These are phyloP conservation scores for Heliconius congener DNA, from an alignment of 1,140 invertebrate species.

Conservation along the genomic window DNA sequence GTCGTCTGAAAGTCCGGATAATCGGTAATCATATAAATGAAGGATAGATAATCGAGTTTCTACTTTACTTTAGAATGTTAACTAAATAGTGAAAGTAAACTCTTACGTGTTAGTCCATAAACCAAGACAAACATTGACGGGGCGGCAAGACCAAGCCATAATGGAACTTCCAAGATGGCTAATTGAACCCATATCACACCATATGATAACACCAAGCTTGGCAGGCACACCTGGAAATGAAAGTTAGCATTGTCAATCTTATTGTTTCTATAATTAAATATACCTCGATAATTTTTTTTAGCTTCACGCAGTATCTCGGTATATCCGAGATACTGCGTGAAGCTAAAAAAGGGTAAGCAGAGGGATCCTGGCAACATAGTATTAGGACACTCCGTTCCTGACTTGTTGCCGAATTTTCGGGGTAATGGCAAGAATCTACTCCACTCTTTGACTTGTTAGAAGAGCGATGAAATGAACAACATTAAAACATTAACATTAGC, in stretches of 20 bases:
- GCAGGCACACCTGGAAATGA: slow-evolving; percentile 61
- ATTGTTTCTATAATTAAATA: not conserved
- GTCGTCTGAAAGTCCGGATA: too few relatives aligned
- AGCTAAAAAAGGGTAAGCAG: not conserved
- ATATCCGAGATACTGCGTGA: too few relatives aligned
- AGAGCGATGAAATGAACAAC: too few relatives aligned
- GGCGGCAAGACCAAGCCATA: slow-evolving; percentile 59
- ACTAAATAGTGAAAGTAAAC: not conserved
- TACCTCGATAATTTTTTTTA: not conserved
- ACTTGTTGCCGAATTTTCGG: not conserved
- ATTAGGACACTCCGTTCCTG: not conserved
- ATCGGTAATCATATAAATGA: too few relatives aligned
- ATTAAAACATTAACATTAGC: too few relatives aligned
- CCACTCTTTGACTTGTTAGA: too few relatives aligned
- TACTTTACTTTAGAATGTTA: too few relatives aligned
- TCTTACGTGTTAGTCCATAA: slow-evolving; percentile 68
- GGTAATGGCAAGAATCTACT: not conserved
- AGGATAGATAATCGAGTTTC: too few relatives aligned
- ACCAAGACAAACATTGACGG: slow-evolving; percentile 62
- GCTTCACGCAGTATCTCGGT: too few relatives aligned
- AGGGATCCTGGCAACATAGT: not conserved
- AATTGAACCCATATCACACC: slow-evolving; percentile 61
- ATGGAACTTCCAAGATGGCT: slow-evolving; percentile 50
- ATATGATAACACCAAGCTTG: slow-evolving; percentile 65
- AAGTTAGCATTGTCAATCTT: not conserved